A percentile compares a stretch with the other conserved stretches of the same genome.
Conservation (phyloP, 2,113 vertebrate genomes). For the Megaptera novaeangliae region DNA sequence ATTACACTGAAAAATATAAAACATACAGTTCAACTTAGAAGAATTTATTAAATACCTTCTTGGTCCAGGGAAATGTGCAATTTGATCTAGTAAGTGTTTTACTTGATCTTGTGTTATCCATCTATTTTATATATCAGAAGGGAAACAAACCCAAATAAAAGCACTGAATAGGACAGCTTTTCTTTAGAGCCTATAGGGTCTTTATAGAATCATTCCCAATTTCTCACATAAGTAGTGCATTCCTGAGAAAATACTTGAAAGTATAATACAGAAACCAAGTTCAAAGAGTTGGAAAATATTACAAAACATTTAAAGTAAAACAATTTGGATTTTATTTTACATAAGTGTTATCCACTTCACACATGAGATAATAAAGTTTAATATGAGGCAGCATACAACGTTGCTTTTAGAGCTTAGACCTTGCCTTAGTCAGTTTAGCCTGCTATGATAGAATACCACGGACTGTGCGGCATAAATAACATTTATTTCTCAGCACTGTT, state of each 20-base stretch:
- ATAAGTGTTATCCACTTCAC: neutral
- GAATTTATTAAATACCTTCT: neutral
- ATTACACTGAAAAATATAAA: neutral
- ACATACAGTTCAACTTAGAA: neutral
- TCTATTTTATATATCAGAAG: neutral
- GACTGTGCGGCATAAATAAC: neutral
- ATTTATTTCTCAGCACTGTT: neutral
- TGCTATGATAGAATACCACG: neutral
- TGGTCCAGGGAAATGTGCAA: neutral
- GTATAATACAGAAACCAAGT: neutral
- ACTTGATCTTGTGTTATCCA: neutral
- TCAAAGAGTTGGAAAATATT: neutral
- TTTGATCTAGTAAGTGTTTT: neutral
- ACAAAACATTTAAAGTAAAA: neutral
- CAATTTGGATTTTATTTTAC: neutral
- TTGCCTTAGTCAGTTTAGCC: neutral
- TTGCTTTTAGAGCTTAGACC: neutral
- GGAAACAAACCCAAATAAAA: neutral
- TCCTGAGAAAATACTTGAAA: neutral
- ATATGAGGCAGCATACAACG: neutral
- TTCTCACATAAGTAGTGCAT: neutral
- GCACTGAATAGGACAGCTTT: neutral
- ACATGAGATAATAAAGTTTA: neutral
- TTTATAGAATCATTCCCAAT: neutral
- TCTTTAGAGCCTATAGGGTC: neutral